phyloP scores from a whole-genome alignment of 2,797 vertebrate genomes.

The Myripristis jacobus region DNA sequence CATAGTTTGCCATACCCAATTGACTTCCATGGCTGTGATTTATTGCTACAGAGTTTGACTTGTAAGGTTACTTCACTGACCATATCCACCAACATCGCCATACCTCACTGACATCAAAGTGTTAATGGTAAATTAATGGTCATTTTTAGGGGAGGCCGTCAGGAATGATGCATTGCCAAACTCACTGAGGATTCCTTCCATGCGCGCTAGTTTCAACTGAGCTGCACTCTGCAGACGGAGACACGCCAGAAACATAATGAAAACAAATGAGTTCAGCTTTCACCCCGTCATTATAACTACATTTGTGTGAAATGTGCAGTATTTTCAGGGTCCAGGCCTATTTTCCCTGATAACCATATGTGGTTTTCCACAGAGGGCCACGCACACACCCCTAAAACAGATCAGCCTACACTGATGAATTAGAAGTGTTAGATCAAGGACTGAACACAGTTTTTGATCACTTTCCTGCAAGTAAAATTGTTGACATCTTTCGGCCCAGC shows the following conservation, averaged over 20 bases:
- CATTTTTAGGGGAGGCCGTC: slow-evolving; percentile 56
- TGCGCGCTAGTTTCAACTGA: slow-evolving; percentile 40
- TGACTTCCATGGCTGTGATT: slow-evolving; percentile 30
- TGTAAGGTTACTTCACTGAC: slow-evolving; percentile 43
- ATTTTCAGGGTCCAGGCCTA: background rate
- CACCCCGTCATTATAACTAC: slow-evolving; percentile 18
- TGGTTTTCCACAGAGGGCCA: background rate
- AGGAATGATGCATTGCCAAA: slow-evolving; percentile 64
- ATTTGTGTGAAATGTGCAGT: background rate
- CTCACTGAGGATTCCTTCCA: slow-evolving; percentile 61
- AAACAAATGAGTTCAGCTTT: slow-evolving; percentile 41
- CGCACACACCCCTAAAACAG: background rate
- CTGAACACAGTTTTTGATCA: background rate
- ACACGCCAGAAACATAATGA: slow-evolving; percentile 33
- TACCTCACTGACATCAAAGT: slow-evolving; percentile 71
- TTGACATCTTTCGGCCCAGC: background rate
- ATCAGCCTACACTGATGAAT: background rate
- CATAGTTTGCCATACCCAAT: too few relatives aligned
- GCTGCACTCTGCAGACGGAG: slow-evolving; percentile 48
- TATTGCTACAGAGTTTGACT: slow-evolving; percentile 38
- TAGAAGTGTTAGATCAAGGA: background rate
- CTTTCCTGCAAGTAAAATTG: background rate
- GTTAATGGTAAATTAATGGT: slow-evolving; percentile 72
- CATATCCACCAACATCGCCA: slow-evolving; percentile 68
- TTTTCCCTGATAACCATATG: slow-evolving; percentile 9